Evolutionary conservation across 2,797 vertebrate genomes (phyloP), one percentile per base, ranked within the genome.

Genomic region (Smutsia gigantea): DNA sequence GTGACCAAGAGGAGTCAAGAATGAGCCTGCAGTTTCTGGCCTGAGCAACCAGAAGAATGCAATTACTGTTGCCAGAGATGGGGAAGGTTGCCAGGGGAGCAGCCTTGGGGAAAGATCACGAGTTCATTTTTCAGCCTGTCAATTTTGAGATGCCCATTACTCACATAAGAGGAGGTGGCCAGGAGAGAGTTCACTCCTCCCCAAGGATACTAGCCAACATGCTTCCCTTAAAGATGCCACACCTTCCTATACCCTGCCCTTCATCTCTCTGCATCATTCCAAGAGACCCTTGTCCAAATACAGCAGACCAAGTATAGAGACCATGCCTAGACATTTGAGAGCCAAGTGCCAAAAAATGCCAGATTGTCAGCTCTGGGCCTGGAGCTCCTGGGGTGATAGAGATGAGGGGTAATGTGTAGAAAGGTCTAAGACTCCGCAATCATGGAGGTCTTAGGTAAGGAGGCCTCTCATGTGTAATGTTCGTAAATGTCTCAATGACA

Each of bases 241-340:
- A 68, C 37, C 39, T 95, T 94, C 49, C 63, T 75, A 83, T 18
- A 83, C 1, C 55, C 39, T 49, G 92, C 49, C 53, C 31, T 1
- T 91, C 55, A 55, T 81, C 64, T 95, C 53, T 82, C 74, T 94
- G 82, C 14, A n/a, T 82, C 83, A 88, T 39, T 78, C 29, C 23
- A 71, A n/a, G 55, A 90, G 61, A 90, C 68, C 17, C 31, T 87
- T 18, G 19, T 92, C 46, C 39, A n/a, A 94, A 84, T 84, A 72
- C 5, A 42, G 64, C 46, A 59, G 55, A 90, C 69, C 87, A 88
- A 66, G 25, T 46, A 82, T 18, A 17, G 15, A 64, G 42, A n/a
- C 8, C 34, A 87, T 64, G 49, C 57, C 64, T 64, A 31, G 9
- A 69, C 23, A 57, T n/a, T 91, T 91, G 84, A 96, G 59, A 79